Percentiles rank a stretch among this genome's conserved stretches.
Evolutionary conservation across 2,113 vertebrate genomes (phyloP).

Genomic region (Melanotaenia duboulayi): DNA sequence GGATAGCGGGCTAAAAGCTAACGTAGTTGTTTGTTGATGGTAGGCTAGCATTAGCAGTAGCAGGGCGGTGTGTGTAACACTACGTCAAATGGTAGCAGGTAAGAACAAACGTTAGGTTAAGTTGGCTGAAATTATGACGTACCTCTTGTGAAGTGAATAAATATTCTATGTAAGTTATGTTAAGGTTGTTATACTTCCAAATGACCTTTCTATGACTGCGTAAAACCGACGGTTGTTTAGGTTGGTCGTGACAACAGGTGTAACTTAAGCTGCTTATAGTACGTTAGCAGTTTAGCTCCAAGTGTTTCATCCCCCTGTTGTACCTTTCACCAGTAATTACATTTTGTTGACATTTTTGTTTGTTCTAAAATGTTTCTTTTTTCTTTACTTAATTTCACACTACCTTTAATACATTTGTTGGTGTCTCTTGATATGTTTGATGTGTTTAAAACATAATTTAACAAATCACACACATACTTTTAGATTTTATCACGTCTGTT

Average conservation of each 20-base stretch:
- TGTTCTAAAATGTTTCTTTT: not conserved
- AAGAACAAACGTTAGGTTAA: not conserved
- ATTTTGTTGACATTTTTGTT: not conserved
- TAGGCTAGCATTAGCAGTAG: constrained; percentile 70
- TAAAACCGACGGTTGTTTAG: not conserved
- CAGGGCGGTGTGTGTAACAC: constrained; percentile 18
- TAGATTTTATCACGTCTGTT: not conserved
- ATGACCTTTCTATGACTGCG: too few species aligned
- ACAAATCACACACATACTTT: not conserved
- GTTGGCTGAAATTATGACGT: not conserved
- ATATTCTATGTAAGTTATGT: not conserved
- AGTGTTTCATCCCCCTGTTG: constrained; percentile 9
- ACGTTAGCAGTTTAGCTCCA: constrained; percentile 11
- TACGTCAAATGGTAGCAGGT: constrained; percentile 57
- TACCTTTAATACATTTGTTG: not conserved
- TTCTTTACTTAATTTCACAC: not conserved
- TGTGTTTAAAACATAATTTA: constrained; percentile 4
- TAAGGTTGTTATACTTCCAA: too few species aligned
- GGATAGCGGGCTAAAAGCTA: not conserved
- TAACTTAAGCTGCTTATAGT: constrained; percentile 7
- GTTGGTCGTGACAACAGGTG: constrained; percentile 48
- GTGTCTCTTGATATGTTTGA: not conserved
- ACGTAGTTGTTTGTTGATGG: constrained; percentile 45
- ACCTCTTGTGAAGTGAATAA: not conserved
- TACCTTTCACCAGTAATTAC: not conserved